Evolutionary conservation across 2,113 vertebrate genomes (phyloP).

Genomic region (Platysternon megacephalum): DNA sequence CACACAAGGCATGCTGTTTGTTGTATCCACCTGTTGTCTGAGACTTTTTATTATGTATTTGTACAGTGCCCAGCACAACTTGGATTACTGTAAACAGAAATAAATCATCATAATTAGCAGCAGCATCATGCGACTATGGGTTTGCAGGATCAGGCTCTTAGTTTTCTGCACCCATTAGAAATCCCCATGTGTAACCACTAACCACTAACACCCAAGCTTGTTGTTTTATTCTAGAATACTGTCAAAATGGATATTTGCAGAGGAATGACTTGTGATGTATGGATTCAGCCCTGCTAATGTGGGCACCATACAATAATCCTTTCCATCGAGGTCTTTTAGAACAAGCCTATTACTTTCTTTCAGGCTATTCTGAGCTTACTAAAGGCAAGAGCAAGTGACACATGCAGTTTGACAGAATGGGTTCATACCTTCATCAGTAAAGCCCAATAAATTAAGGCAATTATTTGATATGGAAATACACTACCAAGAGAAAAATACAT

Average conservation of each 20-base stretch:
- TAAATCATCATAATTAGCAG: neutral
- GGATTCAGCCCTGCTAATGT: conserved; percentile 32
- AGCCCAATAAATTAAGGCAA: conserved; percentile 36
- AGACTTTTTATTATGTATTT: neutral
- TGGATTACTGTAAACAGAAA: neutral
- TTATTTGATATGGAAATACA: conserved; percentile 19
- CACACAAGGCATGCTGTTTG: accelerated
- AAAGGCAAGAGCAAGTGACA: conserved; percentile 42
- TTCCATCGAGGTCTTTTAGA: conserved; percentile 62
- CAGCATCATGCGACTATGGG: accelerated
- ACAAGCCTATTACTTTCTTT: conserved; percentile 55
- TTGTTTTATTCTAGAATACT: conserved; percentile 64
- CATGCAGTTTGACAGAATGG: conserved; percentile 61
- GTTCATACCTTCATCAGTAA: conserved; percentile 57
- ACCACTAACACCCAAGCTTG: conserved; percentile 39
- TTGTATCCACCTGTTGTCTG: neutral
- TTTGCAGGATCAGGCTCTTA: neutral
- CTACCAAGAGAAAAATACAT: neutral
- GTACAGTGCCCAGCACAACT: neutral
- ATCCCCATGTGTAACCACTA: neutral
- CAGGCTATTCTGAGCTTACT: conserved; percentile 39
- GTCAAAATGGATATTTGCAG: conserved; percentile 60
- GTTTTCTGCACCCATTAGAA: neutral
- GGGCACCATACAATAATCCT: conserved; percentile 55
- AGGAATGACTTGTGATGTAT: conserved; percentile 48